phyloP scores from a whole-genome alignment of 2,113 vertebrate genomes.

The Helogale parvula region DNA sequence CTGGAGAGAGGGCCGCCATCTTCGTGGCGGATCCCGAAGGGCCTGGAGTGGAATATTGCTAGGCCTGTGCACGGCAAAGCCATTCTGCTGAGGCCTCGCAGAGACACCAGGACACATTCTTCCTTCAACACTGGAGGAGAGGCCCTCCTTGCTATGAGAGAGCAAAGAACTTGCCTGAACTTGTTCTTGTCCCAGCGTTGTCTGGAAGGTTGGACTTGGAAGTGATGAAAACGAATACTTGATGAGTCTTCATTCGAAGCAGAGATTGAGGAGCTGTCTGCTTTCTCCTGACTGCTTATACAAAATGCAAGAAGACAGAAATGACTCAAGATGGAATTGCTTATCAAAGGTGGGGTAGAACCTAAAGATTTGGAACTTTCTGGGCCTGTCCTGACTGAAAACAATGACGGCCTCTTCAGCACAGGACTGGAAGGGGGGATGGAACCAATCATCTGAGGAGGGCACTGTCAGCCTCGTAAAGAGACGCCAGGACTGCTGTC shows the following conservation, averaged over 20 bases:
- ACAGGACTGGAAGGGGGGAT: not conserved
- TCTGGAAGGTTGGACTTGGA: rapidly evolving
- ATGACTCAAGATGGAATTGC: not conserved
- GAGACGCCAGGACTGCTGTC: not conserved
- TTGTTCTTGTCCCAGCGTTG: rapidly evolving
- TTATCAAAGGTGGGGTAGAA: not conserved
- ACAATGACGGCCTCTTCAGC: no score
- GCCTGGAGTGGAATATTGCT: no score
- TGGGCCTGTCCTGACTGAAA: not conserved
- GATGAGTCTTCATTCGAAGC: not conserved
- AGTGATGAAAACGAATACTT: no score
- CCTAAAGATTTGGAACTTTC: not conserved
- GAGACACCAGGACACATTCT: rapidly evolving
- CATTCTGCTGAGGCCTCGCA: not conserved
- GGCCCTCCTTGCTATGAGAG: not conserved
- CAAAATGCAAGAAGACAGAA: not conserved
- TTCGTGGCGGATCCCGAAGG: not conserved
- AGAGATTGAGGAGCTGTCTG: not conserved
- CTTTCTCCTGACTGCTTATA: not conserved
- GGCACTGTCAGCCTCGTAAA: rapidly evolving
- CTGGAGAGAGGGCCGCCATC: rapidly evolving
- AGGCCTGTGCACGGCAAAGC: rapidly evolving
- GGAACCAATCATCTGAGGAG: rapidly evolving
- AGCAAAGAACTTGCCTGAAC: not conserved
- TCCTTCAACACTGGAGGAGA: rapidly evolving